Conservation (phyloP, 2,113 vertebrate species). For the western clawed frog (Xenopus tropicalis) region DNA sequence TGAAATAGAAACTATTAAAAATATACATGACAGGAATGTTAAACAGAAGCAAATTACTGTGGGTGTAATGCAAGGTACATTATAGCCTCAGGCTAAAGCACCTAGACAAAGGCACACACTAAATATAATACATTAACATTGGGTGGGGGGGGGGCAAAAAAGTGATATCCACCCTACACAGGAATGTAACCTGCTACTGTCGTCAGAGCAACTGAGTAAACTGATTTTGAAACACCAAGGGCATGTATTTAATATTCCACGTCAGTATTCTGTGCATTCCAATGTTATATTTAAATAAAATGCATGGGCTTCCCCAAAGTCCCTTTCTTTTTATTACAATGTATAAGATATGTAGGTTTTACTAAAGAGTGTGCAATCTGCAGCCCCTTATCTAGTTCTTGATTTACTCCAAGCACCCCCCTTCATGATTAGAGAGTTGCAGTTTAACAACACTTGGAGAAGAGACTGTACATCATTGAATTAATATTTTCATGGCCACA, state of each 20-base stretch:
- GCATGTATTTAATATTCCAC: slow-evolving; percentile 8
- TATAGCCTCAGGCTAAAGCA: slow-evolving; percentile 4
- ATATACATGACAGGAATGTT: too few species aligned
- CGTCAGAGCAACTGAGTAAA: slow-evolving; percentile 27
- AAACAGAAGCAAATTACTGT: background rate
- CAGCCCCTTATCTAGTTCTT: too few species aligned
- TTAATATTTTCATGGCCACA: too few species aligned
- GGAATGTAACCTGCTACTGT: slow-evolving; percentile 29
- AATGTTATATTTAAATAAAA: slow-evolving; percentile 3
- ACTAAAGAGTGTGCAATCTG: too few species aligned
- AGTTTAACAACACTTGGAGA: too few species aligned
- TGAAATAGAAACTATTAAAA: too few species aligned
- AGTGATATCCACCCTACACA: slow-evolving; percentile 12
- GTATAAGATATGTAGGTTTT: too few species aligned
- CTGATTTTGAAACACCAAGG: slow-evolving; percentile 19
- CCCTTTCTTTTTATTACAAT: too few species aligned
- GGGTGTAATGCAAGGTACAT: slow-evolving; percentile 16
- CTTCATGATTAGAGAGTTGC: too few species aligned
- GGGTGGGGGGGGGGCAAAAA: background rate
- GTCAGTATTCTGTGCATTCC: background rate
- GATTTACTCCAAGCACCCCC: too few species aligned
- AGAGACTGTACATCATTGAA: too few species aligned
- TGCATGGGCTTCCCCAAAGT: background rate
- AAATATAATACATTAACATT: background rate
- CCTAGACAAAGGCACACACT: slow-evolving; percentile 5